These are phyloP conservation scores for Peromyscus attwateri DNA, from an alignment of 2,797 vertebrate species.

Conservation along the genomic window DNA sequence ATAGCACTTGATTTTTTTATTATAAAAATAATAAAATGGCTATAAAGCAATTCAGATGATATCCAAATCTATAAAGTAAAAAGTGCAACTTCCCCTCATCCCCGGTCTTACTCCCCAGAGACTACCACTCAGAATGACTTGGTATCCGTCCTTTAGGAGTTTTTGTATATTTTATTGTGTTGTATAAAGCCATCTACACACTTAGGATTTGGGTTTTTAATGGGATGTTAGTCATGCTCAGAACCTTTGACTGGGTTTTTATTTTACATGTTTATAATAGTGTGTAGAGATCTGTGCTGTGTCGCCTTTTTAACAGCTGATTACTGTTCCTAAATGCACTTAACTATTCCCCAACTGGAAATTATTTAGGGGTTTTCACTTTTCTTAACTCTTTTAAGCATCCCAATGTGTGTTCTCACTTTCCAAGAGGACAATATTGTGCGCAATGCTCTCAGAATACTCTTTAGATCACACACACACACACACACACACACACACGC, in stretches of 20 bases:
- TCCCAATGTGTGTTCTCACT: slow-evolving; percentile 42
- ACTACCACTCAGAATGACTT: slow-evolving; percentile 43
- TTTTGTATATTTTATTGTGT: slow-evolving; percentile 61
- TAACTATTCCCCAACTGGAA: slow-evolving; percentile 67
- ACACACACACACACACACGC: background rate
- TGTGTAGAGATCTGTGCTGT: background rate
- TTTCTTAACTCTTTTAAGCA: slow-evolving; percentile 50
- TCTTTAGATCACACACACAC: slow-evolving; percentile 40
- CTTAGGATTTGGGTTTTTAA: slow-evolving; percentile 39
- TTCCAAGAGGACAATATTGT: background rate
- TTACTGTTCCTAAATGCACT: slow-evolving; percentile 58
- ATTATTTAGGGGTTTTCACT: slow-evolving; percentile 37
- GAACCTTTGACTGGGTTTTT: slow-evolving; percentile 62
- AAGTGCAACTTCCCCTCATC: slow-evolving; percentile 38
- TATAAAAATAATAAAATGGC: slow-evolving; percentile 64
- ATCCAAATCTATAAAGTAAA: slow-evolving; percentile 67
- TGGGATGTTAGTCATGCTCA: slow-evolving; percentile 60
- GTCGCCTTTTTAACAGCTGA: slow-evolving; percentile 49
- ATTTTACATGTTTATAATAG: slow-evolving; percentile 33
- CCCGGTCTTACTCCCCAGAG: background rate
- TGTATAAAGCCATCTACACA: slow-evolving; percentile 57
- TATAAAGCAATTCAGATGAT: slow-evolving; percentile 73
- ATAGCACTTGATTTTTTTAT: slow-evolving; percentile 59
- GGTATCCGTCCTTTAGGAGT: slow-evolving; percentile 62
- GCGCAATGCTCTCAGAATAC: slow-evolving; percentile 10